A percentile compares a stretch with the other conserved stretches of the same genome.
These are phyloP conservation scores for Litocranius walleri DNA, from an alignment of 2,113 vertebrate genomes.

Conservation along the genomic window DNA sequence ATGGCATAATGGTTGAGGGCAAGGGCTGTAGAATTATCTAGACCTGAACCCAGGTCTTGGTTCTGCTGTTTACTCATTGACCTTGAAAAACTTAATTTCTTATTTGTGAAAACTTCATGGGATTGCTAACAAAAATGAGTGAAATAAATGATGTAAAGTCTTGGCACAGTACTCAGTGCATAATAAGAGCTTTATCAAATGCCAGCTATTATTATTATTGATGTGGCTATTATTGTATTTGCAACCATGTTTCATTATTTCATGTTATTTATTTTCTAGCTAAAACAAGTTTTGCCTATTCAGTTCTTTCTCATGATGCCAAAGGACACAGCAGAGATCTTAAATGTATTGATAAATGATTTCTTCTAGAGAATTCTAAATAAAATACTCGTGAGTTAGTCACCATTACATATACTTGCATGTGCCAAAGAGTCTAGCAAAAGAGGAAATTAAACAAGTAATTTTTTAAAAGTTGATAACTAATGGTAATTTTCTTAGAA, in stretches of 20 bases:
- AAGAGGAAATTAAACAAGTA: background rate
- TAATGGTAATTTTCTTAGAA: background rate
- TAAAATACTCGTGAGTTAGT: background rate
- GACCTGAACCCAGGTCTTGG: background rate
- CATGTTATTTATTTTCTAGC: background rate
- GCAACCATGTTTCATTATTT: background rate
- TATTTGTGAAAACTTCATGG: background rate
- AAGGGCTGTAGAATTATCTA: background rate
- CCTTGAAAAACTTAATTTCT: background rate
- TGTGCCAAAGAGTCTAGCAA: background rate
- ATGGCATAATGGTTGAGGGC: background rate
- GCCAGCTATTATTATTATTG: background rate
- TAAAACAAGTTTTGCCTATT: background rate
- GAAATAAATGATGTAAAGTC: background rate
- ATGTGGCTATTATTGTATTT: background rate
- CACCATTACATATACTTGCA: background rate
- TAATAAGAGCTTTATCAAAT: background rate
- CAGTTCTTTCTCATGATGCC: background rate
- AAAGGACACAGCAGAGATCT: background rate
- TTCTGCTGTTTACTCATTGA: background rate
- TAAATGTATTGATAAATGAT: background rate
- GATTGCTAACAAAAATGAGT: background rate
- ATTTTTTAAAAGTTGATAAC: background rate
- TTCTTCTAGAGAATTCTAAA: background rate
- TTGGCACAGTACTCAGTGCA: background rate